These are phyloP conservation scores for Acanthococcus lagerstroemiae DNA, from an alignment of 2,888 invertebrate species.

Conservation along the genomic window DNA sequence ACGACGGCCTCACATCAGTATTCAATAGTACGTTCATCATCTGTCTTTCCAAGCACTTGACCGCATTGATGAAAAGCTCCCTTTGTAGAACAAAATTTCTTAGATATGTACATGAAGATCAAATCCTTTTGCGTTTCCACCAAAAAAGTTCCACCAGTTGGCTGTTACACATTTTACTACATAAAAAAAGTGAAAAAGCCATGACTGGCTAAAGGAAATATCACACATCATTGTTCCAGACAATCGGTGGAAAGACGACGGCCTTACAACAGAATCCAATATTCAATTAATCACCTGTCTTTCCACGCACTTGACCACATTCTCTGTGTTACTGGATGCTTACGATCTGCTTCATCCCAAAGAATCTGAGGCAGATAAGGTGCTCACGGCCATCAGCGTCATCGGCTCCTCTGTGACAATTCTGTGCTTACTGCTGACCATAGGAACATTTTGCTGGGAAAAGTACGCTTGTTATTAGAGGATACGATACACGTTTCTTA, in stretches of 20 bases:
- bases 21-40: not conserved
- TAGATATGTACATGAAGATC: too few relatives aligned
- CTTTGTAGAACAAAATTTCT: too few relatives aligned
- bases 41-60: not conserved
- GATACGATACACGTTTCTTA: too few relatives aligned
- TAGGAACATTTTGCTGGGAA: not conserved
- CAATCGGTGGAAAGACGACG: not conserved
- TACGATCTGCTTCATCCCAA: not conserved
- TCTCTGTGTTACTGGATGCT: not conserved
- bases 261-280: not conserved
- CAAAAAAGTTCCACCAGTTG: too few relatives aligned
- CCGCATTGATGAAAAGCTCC: too few relatives aligned
- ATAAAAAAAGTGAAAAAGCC: too few relatives aligned
- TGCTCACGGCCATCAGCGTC: not conserved
- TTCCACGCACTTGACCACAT: not conserved
- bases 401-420: not conserved
- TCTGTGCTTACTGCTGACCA: not conserved
- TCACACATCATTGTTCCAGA: too few relatives aligned
- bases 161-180: too few relatives aligned
- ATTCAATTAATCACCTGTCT: not conserved
- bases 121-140: too few relatives aligned
- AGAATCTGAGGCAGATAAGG: not conserved
- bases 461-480: not conserved
- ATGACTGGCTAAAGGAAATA: too few relatives aligned
- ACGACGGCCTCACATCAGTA: not conserved